A percentile compares a stretch with the other conserved stretches of the same genome.
Evolutionary conservation across 2,888 invertebrate species (phyloP).

Genomic region (Hipparchia sbordonii): DNA sequence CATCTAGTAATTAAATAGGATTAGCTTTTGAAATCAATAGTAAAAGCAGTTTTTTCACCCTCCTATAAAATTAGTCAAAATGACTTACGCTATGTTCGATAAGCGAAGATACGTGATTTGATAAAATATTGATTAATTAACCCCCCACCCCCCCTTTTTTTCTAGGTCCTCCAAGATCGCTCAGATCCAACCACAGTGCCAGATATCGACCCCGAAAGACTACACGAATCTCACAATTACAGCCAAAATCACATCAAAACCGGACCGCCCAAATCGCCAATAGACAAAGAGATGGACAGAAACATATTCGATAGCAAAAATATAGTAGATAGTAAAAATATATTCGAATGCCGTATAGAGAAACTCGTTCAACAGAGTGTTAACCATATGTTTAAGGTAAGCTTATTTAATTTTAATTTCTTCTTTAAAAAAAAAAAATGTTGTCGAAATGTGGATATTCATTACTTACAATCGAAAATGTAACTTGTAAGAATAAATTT

Average conservation of each 20-base stretch:
- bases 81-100: no score
- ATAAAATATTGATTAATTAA: constrained; percentile 36
- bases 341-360: constrained; percentile 72
- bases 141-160: constrained; percentile 25
- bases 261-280: background rate
- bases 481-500: no score
- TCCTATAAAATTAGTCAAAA: no score
- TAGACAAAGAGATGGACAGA: constrained; percentile 46
- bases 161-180: constrained; percentile 59
- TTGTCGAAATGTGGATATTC: no score
- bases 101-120: no score
- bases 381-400: constrained; percentile 64
- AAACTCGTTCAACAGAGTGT: constrained; percentile 73
- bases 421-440: background rate
- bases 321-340: constrained; percentile 45
- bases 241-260: background rate
- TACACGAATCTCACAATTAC: constrained; percentile 34
- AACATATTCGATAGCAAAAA: constrained; percentile 44
- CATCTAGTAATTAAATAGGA: no score
- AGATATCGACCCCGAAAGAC: constrained; percentile 42
- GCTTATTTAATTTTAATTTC: background rate
- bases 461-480: no score
- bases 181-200: constrained; percentile 62
- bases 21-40: no score
- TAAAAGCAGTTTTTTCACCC: no score